Percentiles rank a stretch among this genome's conserved stretches.
Conservation (phyloP, 1,140 invertebrate genomes). For the Caenorhabditis elegans region DNA sequence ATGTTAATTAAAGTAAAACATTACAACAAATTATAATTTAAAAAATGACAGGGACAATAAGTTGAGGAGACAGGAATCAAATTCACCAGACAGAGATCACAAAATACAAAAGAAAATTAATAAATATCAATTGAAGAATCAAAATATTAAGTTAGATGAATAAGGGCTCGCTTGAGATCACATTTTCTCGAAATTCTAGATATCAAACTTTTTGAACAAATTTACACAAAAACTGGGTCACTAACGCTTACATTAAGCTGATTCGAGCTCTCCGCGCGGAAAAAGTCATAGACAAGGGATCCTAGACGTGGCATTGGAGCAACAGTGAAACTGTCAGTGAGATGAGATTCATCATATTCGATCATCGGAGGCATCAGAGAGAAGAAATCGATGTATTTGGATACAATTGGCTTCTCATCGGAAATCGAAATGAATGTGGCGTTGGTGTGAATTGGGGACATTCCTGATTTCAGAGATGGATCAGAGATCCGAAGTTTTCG, state of each 20-base stretch:
- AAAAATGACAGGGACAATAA: neutral
- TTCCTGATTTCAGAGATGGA: neutral
- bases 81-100: neutral
- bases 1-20: neutral
- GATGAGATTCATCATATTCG: neutral
- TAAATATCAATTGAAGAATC: neutral
- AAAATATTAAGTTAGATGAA: too few species aligned
- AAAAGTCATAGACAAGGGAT: neutral
- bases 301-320: neutral
- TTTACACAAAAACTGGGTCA: neutral
- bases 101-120: neutral
- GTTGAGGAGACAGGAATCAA: too few species aligned
- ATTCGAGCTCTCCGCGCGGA: neutral
- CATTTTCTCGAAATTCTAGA: too few species aligned
- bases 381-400: neutral
- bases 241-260: neutral
- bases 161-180: too few species aligned
- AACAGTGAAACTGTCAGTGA: neutral
- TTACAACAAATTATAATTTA: neutral
- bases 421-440: neutral
- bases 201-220: too few species aligned
- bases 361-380: neutral
- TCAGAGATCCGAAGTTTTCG: neutral
- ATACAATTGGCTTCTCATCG: neutral
- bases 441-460: neutral